Base-by-base conservation (phyloP, 2,888 invertebrate species). In the Leptinotarsa tumamoca region DNA sequence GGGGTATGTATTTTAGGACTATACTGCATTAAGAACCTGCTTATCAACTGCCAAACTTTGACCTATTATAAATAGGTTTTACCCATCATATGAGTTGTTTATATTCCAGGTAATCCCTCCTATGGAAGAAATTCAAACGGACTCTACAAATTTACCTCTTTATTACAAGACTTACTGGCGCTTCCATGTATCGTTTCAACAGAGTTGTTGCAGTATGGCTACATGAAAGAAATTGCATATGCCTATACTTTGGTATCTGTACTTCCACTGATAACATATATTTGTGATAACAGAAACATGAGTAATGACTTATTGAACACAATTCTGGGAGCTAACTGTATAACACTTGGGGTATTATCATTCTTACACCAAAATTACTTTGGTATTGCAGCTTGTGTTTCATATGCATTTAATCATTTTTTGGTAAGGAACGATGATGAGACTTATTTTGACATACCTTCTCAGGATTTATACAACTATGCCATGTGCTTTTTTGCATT, bases 401-500 rank as follows among this genome's bases (percentile, higher is more conserved):
- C 86, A 43, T 88, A 84, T 80, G 75, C 81, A n/a, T 77, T 87
- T 54, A 86, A 84, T 73, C 84, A 87, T 80, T 88, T 86, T 81
- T 68, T 83, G 67, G 81, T 87, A 71, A 83, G 81, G 72, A 82
- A 86, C 71, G 80, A 83, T 58, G 80, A 83, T 56, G 82, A 84
- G 58, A 80, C 82, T 50, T 81, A 83, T 43, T 82, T 84, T 63
- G 85, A 87, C 58, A 82, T 87, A 78, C 87, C 88, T 67, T 80
- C 85, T 75, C 82, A 85, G 78, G 88, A 88, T 82, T 83, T 89
- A 76, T 87, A 85, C 74, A 88, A 88, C 79, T 87, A 87, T 80
- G 87, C 87, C 49, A 80, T 88, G 78, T 87, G 87, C 79, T 88
- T 89, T 80, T 88, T 86, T 81, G 76, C 85, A 68, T 85, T 83